Conservation (phyloP, 2,113 vertebrate genomes). For the Burhinus bistriatus region DNA sequence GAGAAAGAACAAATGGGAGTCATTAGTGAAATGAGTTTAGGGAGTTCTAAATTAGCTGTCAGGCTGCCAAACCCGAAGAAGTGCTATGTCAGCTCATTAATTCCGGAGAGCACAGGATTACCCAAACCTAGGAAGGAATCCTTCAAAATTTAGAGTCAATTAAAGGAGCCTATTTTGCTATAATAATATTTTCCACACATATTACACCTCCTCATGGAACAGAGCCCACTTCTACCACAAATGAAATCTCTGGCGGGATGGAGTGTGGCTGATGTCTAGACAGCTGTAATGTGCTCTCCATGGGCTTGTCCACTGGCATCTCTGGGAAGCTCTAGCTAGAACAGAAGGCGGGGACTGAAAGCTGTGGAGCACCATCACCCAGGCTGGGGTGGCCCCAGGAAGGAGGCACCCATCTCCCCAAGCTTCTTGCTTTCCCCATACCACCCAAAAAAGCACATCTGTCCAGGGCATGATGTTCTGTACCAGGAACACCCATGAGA, state of each 20-base stretch:
- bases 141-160: conserved; percentile 45
- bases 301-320: conserved; percentile 32
- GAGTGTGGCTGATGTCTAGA: conserved; percentile 51
- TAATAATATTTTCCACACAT: conserved; percentile 60
- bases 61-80: conserved; percentile 55
- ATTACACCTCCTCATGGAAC: conserved; percentile 55
- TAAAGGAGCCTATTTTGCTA: conserved; percentile 51
- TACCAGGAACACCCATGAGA: fast-evolving
- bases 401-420: background rate
- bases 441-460: background rate
- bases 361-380: background rate
- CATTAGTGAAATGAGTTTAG: conserved; percentile 69
- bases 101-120: conserved; percentile 28
- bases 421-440: background rate
- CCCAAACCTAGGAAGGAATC: conserved; percentile 49
- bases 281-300: conserved; percentile 33
- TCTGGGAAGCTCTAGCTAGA: background rate
- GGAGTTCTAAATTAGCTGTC: conserved; percentile 66
- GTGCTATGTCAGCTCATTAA: conserved; percentile 59
- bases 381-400: background rate
- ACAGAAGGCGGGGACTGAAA: background rate
- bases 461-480: fast-evolving
- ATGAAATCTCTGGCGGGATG: conserved; percentile 17
- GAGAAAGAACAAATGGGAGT: conserved; percentile 67
- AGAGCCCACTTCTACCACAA: conserved; percentile 43